phyloP scores from a whole-genome alignment of 2,797 vertebrate genomes.

The Gymnoscopelus braueri region DNA sequence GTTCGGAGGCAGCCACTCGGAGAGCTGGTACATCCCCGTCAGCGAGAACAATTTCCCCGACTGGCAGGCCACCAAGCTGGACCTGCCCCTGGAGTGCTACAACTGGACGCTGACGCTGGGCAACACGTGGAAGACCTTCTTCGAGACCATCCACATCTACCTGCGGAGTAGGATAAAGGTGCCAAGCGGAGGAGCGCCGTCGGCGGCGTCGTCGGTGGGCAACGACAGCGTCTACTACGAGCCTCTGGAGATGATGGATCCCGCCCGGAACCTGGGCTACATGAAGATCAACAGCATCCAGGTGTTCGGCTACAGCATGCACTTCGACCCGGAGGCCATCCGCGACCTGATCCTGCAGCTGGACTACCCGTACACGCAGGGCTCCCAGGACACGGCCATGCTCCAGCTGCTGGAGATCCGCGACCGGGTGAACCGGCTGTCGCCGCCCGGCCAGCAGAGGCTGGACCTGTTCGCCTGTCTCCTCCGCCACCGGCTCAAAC shows the following conservation, averaged over 20 bases:
- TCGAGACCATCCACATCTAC: conserved; percentile 97
- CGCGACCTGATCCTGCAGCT: conserved; percentile 95
- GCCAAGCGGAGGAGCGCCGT: conserved; percentile 68
- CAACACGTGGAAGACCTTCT: conserved; percentile 99
- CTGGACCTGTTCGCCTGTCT: conserved; percentile 96
- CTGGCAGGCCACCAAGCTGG: conserved; percentile 93
- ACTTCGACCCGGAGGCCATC: conserved; percentile 96
- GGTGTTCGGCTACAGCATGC: conserved; percentile 99
- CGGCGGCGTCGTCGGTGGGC: conserved; percentile 34
- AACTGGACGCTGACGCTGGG: conserved; percentile 97
- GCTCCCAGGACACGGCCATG: conserved; percentile 95
- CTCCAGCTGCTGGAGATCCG: conserved; percentile 94
- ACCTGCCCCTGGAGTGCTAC: conserved; percentile 95
- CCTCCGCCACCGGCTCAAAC: conserved; percentile 94
- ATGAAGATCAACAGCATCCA: conserved; percentile 99
- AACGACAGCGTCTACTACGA: conserved; percentile 94
- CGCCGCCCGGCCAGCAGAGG: conserved; percentile 90
- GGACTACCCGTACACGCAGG: conserved; percentile 97
- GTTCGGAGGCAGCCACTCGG: conserved; percentile 97
- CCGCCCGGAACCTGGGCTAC: conserved; percentile 93
- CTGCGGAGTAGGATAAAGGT: conserved; percentile 92
- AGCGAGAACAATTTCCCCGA: conserved; percentile 92
- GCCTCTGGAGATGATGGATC: conserved; percentile 91
- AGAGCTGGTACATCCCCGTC: conserved; percentile 97
- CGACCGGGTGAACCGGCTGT: conserved; percentile 94